Evolutionary conservation across 2,797 vertebrate species (phyloP).

Genomic region (Amblyopsis hoosieri): DNA sequence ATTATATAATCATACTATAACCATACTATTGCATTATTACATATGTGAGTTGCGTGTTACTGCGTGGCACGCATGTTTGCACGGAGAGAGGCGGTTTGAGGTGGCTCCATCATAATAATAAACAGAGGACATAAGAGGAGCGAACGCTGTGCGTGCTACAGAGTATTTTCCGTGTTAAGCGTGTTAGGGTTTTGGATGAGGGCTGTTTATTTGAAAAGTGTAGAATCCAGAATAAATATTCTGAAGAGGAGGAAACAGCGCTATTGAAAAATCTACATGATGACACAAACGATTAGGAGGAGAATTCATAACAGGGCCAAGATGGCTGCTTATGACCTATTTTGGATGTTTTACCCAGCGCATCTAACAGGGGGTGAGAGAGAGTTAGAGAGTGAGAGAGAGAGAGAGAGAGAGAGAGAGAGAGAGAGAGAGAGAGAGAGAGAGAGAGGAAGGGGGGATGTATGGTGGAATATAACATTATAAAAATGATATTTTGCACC

Average conservation of each 20-base stretch:
- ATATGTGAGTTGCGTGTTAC: too few species aligned
- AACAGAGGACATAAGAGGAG: background rate
- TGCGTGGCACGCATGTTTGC: too few species aligned
- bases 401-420: too few species aligned
- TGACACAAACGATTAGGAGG: constrained; percentile 75
- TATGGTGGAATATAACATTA: too few species aligned
- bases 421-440: too few species aligned
- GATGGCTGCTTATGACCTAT: constrained; percentile 70
- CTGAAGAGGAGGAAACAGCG: constrained; percentile 66
- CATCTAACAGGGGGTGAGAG: constrained; percentile 10
- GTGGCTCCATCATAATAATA: too few species aligned
- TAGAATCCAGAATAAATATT: constrained; percentile 65
- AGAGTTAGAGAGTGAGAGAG: background rate
- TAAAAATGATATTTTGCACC: too few species aligned
- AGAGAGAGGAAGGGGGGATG: too few species aligned
- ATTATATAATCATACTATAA: too few species aligned
- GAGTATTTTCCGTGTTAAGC: constrained; percentile 30
- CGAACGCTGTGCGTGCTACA: background rate
- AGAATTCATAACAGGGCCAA: constrained; percentile 72
- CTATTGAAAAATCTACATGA: constrained; percentile 70
- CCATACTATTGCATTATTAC: too few species aligned
- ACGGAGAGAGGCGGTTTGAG: too few species aligned
- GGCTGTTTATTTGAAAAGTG: constrained; percentile 70
- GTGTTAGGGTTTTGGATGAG: constrained; percentile 40
- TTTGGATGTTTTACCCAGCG: constrained; percentile 59